Conservation (phyloP, 2,113 vertebrate species). For the Dissostichus mawsoni region DNA sequence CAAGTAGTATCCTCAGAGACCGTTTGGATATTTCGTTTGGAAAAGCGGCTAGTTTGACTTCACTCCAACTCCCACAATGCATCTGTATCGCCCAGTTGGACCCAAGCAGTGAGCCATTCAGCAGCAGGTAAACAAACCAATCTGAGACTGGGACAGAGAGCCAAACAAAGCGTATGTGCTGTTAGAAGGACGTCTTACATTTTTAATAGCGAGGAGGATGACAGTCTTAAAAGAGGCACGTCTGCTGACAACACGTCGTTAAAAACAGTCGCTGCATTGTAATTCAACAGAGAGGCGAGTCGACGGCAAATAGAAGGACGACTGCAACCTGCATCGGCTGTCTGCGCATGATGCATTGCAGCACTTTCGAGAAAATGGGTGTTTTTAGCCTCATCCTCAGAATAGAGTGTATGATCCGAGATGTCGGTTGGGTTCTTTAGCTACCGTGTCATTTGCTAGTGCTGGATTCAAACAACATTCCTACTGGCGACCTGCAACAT, state of each 20-base stretch:
- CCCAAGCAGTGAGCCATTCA: constrained; percentile 57
- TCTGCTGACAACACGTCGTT: constrained; percentile 24
- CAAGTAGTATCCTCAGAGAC: rapidly evolving
- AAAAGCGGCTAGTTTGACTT: rapidly evolving
- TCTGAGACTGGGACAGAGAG: constrained; percentile 53
- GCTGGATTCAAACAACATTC: constrained; percentile 52
- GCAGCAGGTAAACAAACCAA: constrained; percentile 84
- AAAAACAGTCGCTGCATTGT: constrained; percentile 1
- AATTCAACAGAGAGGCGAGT: neutral
- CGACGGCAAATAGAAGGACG: constrained; percentile 18
- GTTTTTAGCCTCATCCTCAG: constrained; percentile 60
- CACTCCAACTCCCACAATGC: constrained; percentile 77
- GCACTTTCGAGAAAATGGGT: constrained; percentile 68
- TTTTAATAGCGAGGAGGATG: constrained; percentile 57
- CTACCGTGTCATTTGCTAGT: constrained; percentile 51
- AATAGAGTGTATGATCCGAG: constrained; percentile 59
- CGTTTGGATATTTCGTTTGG: rapidly evolving
- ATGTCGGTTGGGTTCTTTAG: constrained; percentile 77
- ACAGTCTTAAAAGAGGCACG: constrained; percentile 9
- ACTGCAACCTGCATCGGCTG: constrained; percentile 47
- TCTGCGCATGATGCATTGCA: constrained; percentile 81
- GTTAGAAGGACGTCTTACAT: constrained; percentile 27
- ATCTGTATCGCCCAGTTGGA: neutral
- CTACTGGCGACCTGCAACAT: constrained; percentile 71
- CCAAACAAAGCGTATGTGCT: constrained; percentile 67